phyloP scores from a whole-genome alignment of 2,888 invertebrate species.

The Cacoxenus indagator region DNA sequence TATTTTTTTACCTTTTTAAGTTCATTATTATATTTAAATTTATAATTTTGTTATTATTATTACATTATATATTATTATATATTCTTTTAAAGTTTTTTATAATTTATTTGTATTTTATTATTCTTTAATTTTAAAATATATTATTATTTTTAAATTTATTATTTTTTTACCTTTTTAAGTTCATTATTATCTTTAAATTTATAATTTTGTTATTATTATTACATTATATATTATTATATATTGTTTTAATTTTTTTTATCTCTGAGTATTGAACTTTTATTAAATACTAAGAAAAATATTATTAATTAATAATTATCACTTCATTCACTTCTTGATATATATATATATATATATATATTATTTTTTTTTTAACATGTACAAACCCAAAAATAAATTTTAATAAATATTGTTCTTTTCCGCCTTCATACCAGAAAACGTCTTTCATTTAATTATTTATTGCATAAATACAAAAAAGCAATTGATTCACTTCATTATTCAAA shows the following conservation, averaged over 20 bases:
- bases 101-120: slow-evolving; percentile 16
- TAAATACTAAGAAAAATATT: background rate
- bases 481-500: background rate
- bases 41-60: background rate
- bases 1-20: background rate
- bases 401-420: background rate
- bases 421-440: too few species aligned
- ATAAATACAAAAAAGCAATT: slow-evolving; percentile 9
- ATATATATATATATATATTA: too few species aligned
- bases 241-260: background rate
- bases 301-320: background rate
- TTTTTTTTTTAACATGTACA: background rate
- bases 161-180: background rate
- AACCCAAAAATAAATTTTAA: background rate
- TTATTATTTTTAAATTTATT: background rate
- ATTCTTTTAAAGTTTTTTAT: background rate
- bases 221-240: background rate
- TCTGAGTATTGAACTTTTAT: slow-evolving; percentile 18
- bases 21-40: slow-evolving; percentile 1
- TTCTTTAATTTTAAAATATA: background rate
- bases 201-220: background rate
- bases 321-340: background rate
- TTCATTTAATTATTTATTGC: slow-evolving; percentile 5
- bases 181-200: background rate
- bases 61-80: background rate